Percentiles rank a stretch among this genome's conserved stretches.
phyloP scores from a whole-genome alignment of 2,113 vertebrate genomes.

The Perca fluviatilis region DNA sequence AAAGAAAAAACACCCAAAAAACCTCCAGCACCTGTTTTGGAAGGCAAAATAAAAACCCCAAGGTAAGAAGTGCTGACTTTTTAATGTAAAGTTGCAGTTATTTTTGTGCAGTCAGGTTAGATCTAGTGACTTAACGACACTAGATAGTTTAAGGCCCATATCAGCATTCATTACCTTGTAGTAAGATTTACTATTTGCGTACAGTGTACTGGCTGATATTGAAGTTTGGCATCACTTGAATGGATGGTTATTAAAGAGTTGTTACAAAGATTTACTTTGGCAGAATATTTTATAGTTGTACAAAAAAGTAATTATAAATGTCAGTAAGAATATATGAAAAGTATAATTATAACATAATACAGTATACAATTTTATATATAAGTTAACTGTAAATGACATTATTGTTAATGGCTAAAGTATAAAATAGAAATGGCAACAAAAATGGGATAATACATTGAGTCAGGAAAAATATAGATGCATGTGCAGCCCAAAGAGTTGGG shows the following conservation, averaged over 20 bases:
- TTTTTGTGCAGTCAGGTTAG: not conserved
- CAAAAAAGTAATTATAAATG: not conserved
- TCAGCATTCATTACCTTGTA: not conserved
- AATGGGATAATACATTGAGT: not conserved
- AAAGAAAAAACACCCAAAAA: not conserved
- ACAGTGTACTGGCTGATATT: not conserved
- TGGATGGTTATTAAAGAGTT: not conserved
- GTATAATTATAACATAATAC: not conserved
- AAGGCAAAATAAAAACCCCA: not conserved
- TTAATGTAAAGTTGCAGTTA: not conserved
- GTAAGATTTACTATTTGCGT: not conserved
- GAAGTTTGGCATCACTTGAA: not conserved
- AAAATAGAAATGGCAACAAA: not conserved
- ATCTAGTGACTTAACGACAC: not conserved
- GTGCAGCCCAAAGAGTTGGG: not conserved
- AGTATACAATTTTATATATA: not conserved
- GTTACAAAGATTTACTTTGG: not conserved
- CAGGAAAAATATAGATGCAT: not conserved
- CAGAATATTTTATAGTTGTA: not conserved
- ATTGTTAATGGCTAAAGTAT: not conserved
- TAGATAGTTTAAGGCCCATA: not conserved
- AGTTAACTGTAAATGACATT: not conserved
- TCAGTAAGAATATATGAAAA: not conserved
- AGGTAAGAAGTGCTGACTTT: slow-evolving; percentile 22
- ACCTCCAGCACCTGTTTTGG: not conserved